A percentile compares a stretch with the other conserved stretches of the same genome.
Evolutionary conservation across 1,140 invertebrate genomes (phyloP).

Genomic region (Centruroides sculpturatus): DNA sequence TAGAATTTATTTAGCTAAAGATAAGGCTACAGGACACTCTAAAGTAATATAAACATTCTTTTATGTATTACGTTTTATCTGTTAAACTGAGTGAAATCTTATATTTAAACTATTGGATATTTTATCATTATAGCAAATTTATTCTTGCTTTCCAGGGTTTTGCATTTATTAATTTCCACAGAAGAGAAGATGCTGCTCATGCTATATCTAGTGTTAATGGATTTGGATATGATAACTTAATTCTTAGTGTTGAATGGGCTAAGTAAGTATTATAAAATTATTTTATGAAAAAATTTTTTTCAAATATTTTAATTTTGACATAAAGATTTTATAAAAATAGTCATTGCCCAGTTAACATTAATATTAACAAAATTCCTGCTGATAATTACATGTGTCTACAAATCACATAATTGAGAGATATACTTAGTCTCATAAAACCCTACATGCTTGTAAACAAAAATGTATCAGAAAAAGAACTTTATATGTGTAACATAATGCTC

Average conservation of each 20-base stretch:
- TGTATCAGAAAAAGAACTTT: no score
- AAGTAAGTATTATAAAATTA: constrained; percentile 36
- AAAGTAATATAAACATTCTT: constrained; percentile 26
- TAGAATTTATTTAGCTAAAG: constrained; percentile 77
- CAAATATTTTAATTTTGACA: neutral
- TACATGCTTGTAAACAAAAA: no score
- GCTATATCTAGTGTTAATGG: constrained; percentile 84
- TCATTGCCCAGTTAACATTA: no score
- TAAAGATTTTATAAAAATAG: no score
- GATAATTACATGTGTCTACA: no score
- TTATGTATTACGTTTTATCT: neutral
- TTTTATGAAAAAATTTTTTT: neutral
- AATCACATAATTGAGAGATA: no score
- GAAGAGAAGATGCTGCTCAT: constrained; percentile 70
- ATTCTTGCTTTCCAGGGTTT: constrained; percentile 41
- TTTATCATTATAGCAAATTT: constrained; percentile 2
- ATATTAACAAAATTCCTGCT: no score
- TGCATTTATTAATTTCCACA: constrained; percentile 92
- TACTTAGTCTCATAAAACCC: no score
- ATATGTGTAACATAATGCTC: no score
- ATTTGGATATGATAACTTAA: constrained; percentile 95
- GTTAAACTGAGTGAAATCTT: no score
- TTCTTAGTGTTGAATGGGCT: constrained; percentile 97
- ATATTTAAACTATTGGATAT: no score
- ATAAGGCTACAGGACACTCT: constrained; percentile 42